A percentile compares a stretch with the other conserved stretches of the same genome.
Conservation (phyloP, 2,888 invertebrate species). For the Spatulosminthurus flaviceps region DNA sequence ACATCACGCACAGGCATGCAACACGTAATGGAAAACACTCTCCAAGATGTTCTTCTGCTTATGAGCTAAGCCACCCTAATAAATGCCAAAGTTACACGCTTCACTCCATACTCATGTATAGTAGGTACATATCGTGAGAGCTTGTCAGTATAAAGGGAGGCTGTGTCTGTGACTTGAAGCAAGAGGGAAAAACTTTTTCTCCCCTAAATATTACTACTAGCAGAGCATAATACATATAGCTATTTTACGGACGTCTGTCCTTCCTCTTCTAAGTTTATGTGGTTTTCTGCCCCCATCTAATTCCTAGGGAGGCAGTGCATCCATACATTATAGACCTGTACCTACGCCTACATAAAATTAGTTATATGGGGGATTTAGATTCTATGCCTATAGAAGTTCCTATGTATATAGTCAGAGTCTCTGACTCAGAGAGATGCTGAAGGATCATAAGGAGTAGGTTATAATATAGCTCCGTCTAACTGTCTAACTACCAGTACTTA, state of each 20-base stretch:
- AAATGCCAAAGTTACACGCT: slow-evolving; percentile 21
- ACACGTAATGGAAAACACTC: slow-evolving; percentile 14
- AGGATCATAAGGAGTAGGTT: too few species aligned
- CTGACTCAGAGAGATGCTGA: too few species aligned
- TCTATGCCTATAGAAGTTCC: too few species aligned
- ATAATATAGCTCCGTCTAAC: too few species aligned
- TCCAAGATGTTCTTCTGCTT: slow-evolving; percentile 1
- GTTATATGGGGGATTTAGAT: too few species aligned
- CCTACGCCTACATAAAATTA: too few species aligned
- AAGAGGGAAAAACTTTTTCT: slow-evolving; percentile 5
- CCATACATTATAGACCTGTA: too few species aligned
- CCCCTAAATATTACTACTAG: neutral
- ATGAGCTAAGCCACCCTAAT: slow-evolving; percentile 26
- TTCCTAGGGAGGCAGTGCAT: too few species aligned
- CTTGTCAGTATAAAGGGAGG: neutral
- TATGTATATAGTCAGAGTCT: too few species aligned
- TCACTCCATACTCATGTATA: too few species aligned
- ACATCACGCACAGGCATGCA: slow-evolving; percentile 18
- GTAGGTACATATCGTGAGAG: neutral
- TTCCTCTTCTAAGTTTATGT: neutral
- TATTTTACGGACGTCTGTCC: neutral
- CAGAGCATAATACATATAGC: too few species aligned
- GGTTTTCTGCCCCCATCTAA: slow-evolving; percentile 3
- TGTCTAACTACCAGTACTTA: neutral
- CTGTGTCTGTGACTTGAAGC: neutral